Percentiles rank a stretch among this genome's conserved stretches.
phyloP scores from a whole-genome alignment of 2,797 vertebrate genomes.

The Aselliscus stoliczkanus region DNA sequence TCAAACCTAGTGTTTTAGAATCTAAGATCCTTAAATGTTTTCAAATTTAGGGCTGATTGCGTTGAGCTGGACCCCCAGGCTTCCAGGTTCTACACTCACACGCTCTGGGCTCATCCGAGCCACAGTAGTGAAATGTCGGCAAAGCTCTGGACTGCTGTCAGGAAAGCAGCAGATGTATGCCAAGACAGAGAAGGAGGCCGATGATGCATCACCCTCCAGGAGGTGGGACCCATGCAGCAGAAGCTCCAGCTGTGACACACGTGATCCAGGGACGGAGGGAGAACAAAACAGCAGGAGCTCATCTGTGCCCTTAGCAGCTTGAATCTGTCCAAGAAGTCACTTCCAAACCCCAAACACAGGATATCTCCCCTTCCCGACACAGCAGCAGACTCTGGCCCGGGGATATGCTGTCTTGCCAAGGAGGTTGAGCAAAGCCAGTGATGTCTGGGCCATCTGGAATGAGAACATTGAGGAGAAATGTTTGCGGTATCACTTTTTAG shows the following conservation, averaged over 20 bases:
- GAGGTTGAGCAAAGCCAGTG: neutral
- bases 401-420: neutral
- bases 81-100: neutral
- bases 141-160: neutral
- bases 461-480: neutral
- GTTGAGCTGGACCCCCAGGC: neutral
- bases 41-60: neutral
- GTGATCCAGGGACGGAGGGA: neutral
- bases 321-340: neutral
- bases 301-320: neutral
- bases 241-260: neutral
- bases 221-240: neutral
- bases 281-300: neutral
- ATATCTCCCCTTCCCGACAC: neutral
- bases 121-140: neutral
- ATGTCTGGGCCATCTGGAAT: neutral
- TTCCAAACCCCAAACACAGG: neutral
- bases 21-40: neutral
- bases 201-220: neutral
- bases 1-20: neutral
- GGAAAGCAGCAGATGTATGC: neutral
- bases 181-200: neutral
- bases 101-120: neutral
- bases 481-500: neutral
- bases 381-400: neutral